Conservation (phyloP, 2,113 vertebrate species). For the Alligator sinensis region DNA sequence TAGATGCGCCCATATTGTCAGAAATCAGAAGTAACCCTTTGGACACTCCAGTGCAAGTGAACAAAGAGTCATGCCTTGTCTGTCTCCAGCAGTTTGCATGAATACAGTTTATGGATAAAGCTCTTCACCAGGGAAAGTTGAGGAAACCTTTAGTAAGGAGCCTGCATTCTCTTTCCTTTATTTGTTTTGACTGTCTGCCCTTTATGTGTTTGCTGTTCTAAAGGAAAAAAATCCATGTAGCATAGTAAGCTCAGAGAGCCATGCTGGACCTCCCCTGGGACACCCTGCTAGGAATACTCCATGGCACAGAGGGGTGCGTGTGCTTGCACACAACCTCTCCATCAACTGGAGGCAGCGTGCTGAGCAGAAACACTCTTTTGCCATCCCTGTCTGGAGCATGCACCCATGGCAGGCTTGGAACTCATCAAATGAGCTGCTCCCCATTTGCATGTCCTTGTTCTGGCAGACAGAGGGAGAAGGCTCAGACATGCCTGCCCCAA, state of each 20-base stretch:
- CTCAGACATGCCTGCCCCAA: background rate
- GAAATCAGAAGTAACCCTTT: background rate
- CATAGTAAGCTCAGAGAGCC: background rate
- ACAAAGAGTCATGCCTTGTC: background rate
- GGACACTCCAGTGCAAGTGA: background rate
- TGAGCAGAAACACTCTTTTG: background rate
- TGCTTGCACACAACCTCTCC: background rate
- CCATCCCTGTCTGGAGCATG: background rate
- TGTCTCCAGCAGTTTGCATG: background rate
- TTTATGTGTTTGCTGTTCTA: background rate
- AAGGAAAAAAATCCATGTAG: background rate
- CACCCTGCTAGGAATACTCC: background rate
- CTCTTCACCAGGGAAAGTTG: background rate
- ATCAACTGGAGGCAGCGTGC: background rate
- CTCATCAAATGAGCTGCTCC: background rate
- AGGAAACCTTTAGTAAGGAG: background rate
- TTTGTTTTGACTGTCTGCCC: background rate
- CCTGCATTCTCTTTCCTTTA: background rate
- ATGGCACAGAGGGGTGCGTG: background rate
- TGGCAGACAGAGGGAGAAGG: background rate
- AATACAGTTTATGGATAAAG: background rate
- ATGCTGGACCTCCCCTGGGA: background rate
- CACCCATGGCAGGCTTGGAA: background rate
- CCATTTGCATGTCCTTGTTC: background rate
- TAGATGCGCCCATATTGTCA: background rate